These are phyloP conservation scores for Pachyuromys duprasi DNA, from an alignment of 2,797 vertebrate genomes.

Conservation along the genomic window DNA sequence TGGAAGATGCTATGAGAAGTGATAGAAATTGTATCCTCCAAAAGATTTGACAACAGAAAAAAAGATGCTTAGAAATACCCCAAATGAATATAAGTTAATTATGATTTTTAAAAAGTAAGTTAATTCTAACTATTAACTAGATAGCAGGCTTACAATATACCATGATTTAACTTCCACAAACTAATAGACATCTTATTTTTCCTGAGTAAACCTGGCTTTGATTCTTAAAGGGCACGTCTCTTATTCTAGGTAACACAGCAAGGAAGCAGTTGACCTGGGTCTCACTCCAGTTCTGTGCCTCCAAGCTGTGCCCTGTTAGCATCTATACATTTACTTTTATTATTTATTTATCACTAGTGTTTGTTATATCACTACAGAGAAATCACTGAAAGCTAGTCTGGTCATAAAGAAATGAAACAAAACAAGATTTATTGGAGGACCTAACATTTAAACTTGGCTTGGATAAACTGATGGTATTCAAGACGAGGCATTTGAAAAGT, in stretches of 20 bases:
- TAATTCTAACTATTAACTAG: neutral
- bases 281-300: neutral
- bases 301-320: neutral
- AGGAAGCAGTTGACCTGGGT: neutral
- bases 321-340: neutral
- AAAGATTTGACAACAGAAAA: neutral
- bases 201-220: constrained; percentile 2
- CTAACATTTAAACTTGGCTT: neutral
- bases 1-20: neutral
- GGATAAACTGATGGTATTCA: neutral
- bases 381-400: neutral
- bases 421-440: constrained; percentile 1
- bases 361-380: neutral
- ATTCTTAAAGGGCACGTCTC: neutral
- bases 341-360: neutral
- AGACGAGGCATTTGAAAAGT: neutral
- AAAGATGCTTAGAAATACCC: neutral
- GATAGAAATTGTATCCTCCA: neutral
- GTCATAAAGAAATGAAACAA: neutral
- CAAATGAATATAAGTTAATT: constrained; percentile 10
- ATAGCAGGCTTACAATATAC: neutral
- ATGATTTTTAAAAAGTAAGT: neutral
- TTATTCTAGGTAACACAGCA: neutral
- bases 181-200: neutral
- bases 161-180: constrained; percentile 9